A percentile compares a stretch with the other conserved stretches of the same genome.
phyloP scores from a whole-genome alignment of 1,140 invertebrate species.

The Mycetomoellerius zeteki region DNA sequence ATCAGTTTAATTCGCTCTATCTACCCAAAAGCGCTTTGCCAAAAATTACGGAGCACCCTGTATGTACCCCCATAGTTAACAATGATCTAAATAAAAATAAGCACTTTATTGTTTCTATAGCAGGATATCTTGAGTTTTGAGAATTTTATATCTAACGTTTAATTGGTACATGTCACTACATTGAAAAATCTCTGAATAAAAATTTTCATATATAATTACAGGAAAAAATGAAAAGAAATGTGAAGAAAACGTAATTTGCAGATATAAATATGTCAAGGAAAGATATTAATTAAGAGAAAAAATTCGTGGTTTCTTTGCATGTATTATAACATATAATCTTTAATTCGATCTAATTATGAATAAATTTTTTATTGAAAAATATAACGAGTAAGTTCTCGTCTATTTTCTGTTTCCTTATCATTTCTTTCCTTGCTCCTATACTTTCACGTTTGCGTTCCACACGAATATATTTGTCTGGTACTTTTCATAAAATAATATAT shows the following conservation, averaged over 20 bases:
- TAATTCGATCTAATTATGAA: slow-evolving; percentile 21
- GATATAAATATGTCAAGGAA: not conserved
- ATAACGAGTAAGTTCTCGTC: not conserved
- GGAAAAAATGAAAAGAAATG: not conserved
- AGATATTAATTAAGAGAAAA: not conserved
- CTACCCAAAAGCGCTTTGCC: no score
- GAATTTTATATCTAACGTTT: not conserved
- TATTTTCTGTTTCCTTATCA: not conserved
- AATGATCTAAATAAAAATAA: slow-evolving; percentile 32
- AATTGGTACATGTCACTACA: not conserved
- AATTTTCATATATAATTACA: slow-evolving; percentile 19
- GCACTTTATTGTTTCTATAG: slow-evolving; percentile 39
- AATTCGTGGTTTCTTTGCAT: not conserved
- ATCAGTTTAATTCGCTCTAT: no score
- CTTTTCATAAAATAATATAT: no score
- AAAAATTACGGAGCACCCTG: no score
- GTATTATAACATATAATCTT: not conserved
- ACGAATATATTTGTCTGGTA: no score
- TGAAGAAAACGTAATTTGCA: slow-evolving; percentile 10
- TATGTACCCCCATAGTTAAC: not conserved
- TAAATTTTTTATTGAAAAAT: slow-evolving; percentile 34
- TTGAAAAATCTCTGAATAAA: slow-evolving; percentile 14
- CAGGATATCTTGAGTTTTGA: not conserved
- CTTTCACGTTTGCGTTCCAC: not conserved
- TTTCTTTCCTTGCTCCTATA: not conserved